Percentiles rank a stretch among this genome's conserved stretches.
Evolutionary conservation across 2,113 vertebrate genomes (phyloP).

Genomic region (Pelusios castaneus): DNA sequence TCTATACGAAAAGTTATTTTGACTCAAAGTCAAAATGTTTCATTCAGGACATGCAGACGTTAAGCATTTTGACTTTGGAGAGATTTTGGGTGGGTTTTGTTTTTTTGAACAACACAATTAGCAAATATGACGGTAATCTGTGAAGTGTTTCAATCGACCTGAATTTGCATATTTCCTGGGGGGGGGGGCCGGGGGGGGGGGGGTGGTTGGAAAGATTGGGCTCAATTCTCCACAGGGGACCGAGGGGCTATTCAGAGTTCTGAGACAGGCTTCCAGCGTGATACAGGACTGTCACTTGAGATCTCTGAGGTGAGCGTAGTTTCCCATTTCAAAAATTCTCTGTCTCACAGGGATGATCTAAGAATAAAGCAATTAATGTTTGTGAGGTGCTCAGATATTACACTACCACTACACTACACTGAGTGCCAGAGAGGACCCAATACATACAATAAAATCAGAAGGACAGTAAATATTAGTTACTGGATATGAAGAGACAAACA

Average conservation of each 20-base stretch:
- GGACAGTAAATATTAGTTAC: neutral
- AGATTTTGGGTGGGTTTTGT: neutral
- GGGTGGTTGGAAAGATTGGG: neutral
- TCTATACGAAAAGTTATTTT: neutral
- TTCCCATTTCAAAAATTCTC: neutral
- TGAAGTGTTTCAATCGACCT: neutral
- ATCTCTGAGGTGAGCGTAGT: neutral
- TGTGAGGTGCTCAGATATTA: neutral
- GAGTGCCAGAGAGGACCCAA: neutral
- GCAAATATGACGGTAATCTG: neutral
- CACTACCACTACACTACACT: neutral
- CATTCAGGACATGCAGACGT: neutral
- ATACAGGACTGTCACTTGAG: neutral
- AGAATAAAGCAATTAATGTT: constrained; percentile 2
- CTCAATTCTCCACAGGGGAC: neutral
- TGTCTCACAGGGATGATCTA: neutral
- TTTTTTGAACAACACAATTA: neutral
- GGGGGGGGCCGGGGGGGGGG: no score
- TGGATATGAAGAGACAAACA: neutral
- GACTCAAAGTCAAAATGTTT: neutral
- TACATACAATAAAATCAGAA: neutral
- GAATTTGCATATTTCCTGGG: no score
- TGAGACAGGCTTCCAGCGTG: neutral
- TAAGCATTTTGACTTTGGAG: neutral
- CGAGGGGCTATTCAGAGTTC: neutral